Evolutionary conservation across 37 sponge, comb jelly and placozoan genomes (phyloP), one percentile per base, ranked within the genome.

Genomic region (Dysidea cf. avara): DNA sequence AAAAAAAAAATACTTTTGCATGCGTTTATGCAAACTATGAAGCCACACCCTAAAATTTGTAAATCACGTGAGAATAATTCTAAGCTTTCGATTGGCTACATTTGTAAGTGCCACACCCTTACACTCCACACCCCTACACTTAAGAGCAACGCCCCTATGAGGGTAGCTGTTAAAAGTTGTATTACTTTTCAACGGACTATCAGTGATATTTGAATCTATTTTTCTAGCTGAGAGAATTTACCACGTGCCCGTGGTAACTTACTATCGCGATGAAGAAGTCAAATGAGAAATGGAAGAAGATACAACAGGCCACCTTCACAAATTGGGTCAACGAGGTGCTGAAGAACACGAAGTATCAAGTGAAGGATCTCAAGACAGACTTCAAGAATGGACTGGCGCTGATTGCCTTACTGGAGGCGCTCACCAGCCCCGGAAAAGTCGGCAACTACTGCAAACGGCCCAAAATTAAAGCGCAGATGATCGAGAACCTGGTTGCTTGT

Each of bases 301-400:
- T 34, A 26, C 28, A 61, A 25, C 61, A 34, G 29, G 29, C 54
- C 47, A 78, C 89, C 40, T 95, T 95, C 79, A 90, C 96, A 26
- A 95, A 95, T 74, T 95, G 96, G 96, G 67, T 87, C 67, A 95
- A 95, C 69, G 88, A 90, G 60, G 68, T 83, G 7, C 69, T 95
- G n/a, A 64, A 88, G 16, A 69, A 90, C 54, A 70, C 79, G 40
- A 94, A 83, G 58, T 29, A 54, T 22, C 73, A 79, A 61, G 81
- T 98, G 21, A 51, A 69, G 18, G 83, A 82, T 32, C 72, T 98
- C 0, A 59, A 74, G 6, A 46, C 59, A 30, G 99, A 98, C 55
- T 65, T 98, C 56, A 68, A 72, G 20, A 96, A 98, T 78, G 99
- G 99, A 1, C 56, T 89, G 7, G 63, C 86, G 68, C 72, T 98